phyloP scores from a whole-genome alignment of 2,797 vertebrate species.

The Ctenopoma kingsleyae region DNA sequence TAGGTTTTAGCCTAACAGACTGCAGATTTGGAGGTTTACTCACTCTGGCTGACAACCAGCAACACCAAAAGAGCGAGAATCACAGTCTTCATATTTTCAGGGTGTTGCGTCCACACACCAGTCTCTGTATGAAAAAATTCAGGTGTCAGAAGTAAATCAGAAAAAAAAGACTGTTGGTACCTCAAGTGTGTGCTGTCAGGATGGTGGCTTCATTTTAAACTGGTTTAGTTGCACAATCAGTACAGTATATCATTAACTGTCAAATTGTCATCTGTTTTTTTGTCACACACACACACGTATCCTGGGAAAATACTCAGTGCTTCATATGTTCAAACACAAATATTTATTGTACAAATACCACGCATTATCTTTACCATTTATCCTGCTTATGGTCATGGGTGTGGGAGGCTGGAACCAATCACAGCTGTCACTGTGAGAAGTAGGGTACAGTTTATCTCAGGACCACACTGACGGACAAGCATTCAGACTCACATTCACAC shows the following conservation, averaged over 20 bases:
- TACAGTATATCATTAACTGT: neutral
- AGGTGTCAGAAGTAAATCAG: too few species aligned
- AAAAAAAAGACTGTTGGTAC: too few species aligned
- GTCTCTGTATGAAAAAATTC: neutral
- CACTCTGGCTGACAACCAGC: slow-evolving; percentile 52
- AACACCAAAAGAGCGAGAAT: slow-evolving; percentile 38
- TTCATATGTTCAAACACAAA: fast-evolving
- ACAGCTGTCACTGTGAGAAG: too few species aligned
- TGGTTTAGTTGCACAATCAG: neutral
- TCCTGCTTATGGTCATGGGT: too few species aligned
- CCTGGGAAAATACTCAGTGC: neutral
- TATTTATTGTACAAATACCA: neutral
- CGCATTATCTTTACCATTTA: too few species aligned
- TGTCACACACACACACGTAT: neutral
- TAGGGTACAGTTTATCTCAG: too few species aligned
- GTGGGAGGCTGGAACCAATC: too few species aligned
- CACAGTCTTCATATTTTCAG: slow-evolving; percentile 54
- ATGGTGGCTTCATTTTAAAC: slow-evolving; percentile 1
- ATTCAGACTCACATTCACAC: too few species aligned
- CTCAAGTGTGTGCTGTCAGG: neutral
- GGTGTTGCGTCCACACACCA: neutral
- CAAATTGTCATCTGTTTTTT: neutral
- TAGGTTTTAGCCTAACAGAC: neutral
- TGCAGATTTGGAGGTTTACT: slow-evolving; percentile 23
- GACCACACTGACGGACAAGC: too few species aligned